phyloP scores from a whole-genome alignment of 2,888 invertebrate genomes.

The Rhingia rostrata region DNA sequence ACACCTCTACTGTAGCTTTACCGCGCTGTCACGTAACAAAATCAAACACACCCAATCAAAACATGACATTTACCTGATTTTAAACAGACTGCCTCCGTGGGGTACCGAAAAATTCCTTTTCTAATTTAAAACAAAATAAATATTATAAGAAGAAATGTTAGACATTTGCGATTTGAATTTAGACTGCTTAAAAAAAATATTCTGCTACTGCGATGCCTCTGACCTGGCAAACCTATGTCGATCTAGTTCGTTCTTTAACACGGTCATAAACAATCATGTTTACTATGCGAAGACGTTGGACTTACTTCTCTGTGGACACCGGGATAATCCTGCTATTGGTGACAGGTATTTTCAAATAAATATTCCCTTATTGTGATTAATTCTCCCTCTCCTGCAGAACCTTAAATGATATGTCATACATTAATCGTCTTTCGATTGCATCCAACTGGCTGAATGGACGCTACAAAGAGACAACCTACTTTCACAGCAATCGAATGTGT shows the following conservation, averaged over 20 bases:
- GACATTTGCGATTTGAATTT: slow-evolving; percentile 79
- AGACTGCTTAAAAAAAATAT: slow-evolving; percentile 84
- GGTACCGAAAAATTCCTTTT: background rate
- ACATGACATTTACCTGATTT: slow-evolving; percentile 11
- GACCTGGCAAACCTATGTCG: slow-evolving; percentile 84
- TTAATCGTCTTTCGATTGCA: slow-evolving; percentile 80
- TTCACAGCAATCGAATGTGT: slow-evolving; percentile 82
- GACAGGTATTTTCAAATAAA: slow-evolving; percentile 75
- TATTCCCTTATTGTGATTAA: background rate
- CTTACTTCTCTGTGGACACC: slow-evolving; percentile 80
- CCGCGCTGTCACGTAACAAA: background rate
- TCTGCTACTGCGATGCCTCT: slow-evolving; percentile 83
- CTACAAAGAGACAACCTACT: slow-evolving; percentile 83
- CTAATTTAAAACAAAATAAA: background rate
- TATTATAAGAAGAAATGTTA: slow-evolving; percentile 63
- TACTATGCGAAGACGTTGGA: slow-evolving; percentile 79
- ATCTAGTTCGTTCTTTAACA: slow-evolving; percentile 83
- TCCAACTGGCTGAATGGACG: slow-evolving; percentile 85
- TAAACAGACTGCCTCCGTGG: background rate
- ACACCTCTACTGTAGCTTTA: no score
- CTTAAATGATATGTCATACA: slow-evolving; percentile 78
- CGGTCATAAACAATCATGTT: slow-evolving; percentile 83
- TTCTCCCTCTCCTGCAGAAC: slow-evolving; percentile 76
- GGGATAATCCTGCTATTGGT: slow-evolving; percentile 77
- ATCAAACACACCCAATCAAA: slow-evolving; percentile 27